Base-by-base conservation (phyloP, 2,888 invertebrate species). In the Meiosimyza platycephala region DNA sequence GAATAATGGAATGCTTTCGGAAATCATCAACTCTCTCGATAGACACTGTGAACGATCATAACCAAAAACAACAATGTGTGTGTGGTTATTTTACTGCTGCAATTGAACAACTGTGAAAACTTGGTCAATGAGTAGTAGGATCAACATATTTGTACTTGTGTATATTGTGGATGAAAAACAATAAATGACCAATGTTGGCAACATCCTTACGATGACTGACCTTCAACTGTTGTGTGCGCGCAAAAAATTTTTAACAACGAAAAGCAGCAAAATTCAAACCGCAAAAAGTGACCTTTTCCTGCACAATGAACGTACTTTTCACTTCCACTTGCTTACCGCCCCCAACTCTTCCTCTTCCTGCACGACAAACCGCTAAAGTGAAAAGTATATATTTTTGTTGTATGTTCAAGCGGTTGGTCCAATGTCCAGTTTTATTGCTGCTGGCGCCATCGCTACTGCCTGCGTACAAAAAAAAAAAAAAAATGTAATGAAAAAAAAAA, bases 1-100 rank as follows among this genome's bases (percentile, higher is more conserved):
- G 84, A 82, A 85, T 84, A 85, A 84, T 84, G 84, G 80, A 82
- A 84, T 81, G 81, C 84, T 83, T 82, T 82, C 84, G 84, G 84
- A 84, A 85, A 82, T 85, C 85, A 84, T 83, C 84, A 83, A 80
- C 83, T 59, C 83, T 59, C 18, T 40, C 67, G 67, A 68, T 68
- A 48, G 67, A 68, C 57, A 68, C 57, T 54, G 67, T 12, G 28
- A 54, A 48, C 59, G 68, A 54, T 40, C 40, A 40, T 40, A 66
- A 57, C 18, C 64, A 33, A 60, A n/a, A 33, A 40, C 28, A 66
- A 33, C 48, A 54, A 68, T 22, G 15, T 50, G 64, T 22, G 15
- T 50, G 64, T 50, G 51, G 64, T 64, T 51, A 64, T 51, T 28
- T 64, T 64, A 50, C 64, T 28, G 64, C 11, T 13, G 50, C 28